Evolutionary conservation across 2,888 invertebrate species (phyloP), one percentile per base, ranked within the genome.

Genomic region (Himalopsyche anomala): DNA sequence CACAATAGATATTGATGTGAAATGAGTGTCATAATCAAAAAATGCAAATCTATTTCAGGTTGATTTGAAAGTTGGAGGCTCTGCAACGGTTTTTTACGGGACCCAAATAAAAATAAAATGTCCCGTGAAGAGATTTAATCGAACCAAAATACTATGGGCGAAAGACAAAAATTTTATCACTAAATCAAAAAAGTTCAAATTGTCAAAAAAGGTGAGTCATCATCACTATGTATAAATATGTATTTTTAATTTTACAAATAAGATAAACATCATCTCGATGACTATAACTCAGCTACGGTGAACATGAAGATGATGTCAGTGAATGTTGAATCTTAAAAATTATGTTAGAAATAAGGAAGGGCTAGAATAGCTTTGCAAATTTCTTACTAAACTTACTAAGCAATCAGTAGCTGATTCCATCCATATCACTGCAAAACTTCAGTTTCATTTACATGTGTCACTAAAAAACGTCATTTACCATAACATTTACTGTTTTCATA

Each of bases 81-180:
- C 96, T 1, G 99, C 98, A 0, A 96, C 96, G 0, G 96, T 99
- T 81, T 98, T 97, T 92, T 95, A 96, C 89, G 98, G 98, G 11
- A 97, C 98, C 0, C 96, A 97, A 90, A 95, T 99, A 87, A 98
- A 98, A 92, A 97, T 99, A 89, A 97, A 98, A 90, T 99, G 99
- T 90, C 98, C 98, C 0, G 97, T 98, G 38, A 97, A 97, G 90
- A 95, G 96, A 1, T 96, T 95, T 91, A 95, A 96, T 90, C 93
- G 97, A 88, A 96, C 97, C 0, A 96, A 96, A 91, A 97, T 98
- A 88, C 94, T 95, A 89, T 98, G 98, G 98, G 96, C 95, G 84
- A 98, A 98, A 90, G 97, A 98, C 90, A 96, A 96, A 89, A 95
- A 95, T 89, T 95, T 95, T 83, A 93, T 97, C 87, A 94, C 94